Base-by-base conservation (phyloP, 2,888 invertebrate genomes). In the Platerodrilus igneus region DNA sequence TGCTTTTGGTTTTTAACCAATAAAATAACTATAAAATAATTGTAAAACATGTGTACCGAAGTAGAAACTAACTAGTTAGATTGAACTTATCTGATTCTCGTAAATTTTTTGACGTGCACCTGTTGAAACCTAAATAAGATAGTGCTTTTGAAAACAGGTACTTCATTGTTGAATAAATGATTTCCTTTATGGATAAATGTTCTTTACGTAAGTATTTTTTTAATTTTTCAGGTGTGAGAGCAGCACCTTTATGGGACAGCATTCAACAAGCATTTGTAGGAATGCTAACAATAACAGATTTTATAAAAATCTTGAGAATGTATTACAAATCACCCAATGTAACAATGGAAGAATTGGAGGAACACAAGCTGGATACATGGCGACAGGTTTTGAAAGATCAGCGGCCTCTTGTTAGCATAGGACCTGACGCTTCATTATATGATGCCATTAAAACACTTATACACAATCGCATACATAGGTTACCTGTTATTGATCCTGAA, bases 201-300 rank as follows among this genome's bases (percentile, higher is more conserved):
- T n/a, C n/a, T n/a, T n/a, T n/a, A n/a, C n/a, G n/a, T n/a, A n/a
- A n/a, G n/a, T n/a, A n/a, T n/a, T n/a, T n/a, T n/a, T n/a, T n/a
- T n/a, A n/a, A n/a, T n/a, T n/a, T n/a, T n/a, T n/a, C 62, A 87
- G 87, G 95, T 41, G 95, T 97, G 3, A 80, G 96, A 62, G 96
- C 96, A 25, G 96, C 96, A 22, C 96, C 99, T 5, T 76, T 99
- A 52, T 99, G 97, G 97, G 95, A 99, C 71, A 89, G 89, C 52
- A 76, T 78, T 48, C 81, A 82, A 58, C 95, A 96, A 68, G 80
- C 84, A 67, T 95, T 93, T 72, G 88, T 97, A 48, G 99, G 97
- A 55, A 97, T 99, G 95, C 77, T 99, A 57, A 97, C 97, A 51
- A 97, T 99, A 60, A 97, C 99, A 36, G 97, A 99, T 73, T 99